Evolutionary conservation across 1,140 invertebrate genomes (phyloP), one percentile per base, ranked within the genome.

Genomic region (Psilanteris sp.): DNA sequence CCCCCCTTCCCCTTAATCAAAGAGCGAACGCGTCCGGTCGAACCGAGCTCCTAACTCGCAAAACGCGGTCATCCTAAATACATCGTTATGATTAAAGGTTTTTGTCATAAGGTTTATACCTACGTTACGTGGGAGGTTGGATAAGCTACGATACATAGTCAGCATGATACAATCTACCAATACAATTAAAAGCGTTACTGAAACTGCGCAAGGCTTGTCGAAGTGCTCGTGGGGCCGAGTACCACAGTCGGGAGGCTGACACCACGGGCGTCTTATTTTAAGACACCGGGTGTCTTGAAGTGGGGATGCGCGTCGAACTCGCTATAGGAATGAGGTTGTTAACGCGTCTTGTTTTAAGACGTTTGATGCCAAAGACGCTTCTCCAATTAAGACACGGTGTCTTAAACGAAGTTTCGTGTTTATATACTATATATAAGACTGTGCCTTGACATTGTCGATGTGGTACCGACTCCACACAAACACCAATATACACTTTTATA

Each of bases 161-260:
- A 54, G 37, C 43, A 46, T 75, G 34, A 20, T 62, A 62, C 14
- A 27, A 31, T 68, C 55, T 68, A 73, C 44, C 15, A 16, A 26
- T 66, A 62, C 72, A 27, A 61, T 71, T 71, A 68, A 57, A 46
- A 75, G 72, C 55, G 11, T 68, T 55, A 57, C 26, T 50, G 11
- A 46, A 66, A 54, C 37, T 71, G 39, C 18, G 39, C 18, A 52
- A 54, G 16, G 44, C 46, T 61, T 52, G 26, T 26, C 16, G 43
- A 61, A 61, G 46, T 71, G 54, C 48, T 64, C 57, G 68, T 48
- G 57, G 57, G 43, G 29, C 36, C 29, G 22, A 59, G 52, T 57
- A 66, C 29, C 43, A n/a, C n/a, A n/a, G n/a, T n/a, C n/a, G n/a
- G n/a, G n/a, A n/a, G n/a, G n/a, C n/a, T n/a, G n/a, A n/a, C n/a